Evolutionary conservation across 1,140 invertebrate genomes (phyloP).

Genomic region (Amyelois transitella): DNA sequence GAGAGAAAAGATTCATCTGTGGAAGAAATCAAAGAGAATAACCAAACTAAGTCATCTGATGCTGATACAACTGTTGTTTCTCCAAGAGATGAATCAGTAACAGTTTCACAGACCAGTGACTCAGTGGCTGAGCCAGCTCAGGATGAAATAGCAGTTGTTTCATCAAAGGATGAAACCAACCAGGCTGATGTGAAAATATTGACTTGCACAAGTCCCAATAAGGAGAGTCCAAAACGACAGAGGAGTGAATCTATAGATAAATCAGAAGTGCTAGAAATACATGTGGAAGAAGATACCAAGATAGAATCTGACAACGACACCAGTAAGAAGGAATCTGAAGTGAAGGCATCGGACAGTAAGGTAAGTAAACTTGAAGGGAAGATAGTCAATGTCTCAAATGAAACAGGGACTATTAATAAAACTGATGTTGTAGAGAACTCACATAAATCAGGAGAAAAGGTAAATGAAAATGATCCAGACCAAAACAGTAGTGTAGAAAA

Average conservation of each 20-base stretch:
- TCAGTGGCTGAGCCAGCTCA: constrained; percentile 11
- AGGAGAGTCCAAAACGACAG: constrained; percentile 18
- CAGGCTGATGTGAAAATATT: not conserved
- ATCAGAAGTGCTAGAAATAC: constrained; percentile 58
- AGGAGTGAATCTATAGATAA: constrained; percentile 44
- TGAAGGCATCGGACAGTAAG: constrained; percentile 27
- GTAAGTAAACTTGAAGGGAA: constrained; percentile 62
- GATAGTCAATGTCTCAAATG: constrained; percentile 35
- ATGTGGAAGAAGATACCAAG: constrained; percentile 56
- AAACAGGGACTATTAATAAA: constrained; percentile 48
- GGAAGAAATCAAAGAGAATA: constrained; percentile 9
- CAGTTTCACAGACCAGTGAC: constrained; percentile 11
- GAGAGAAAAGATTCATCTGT: constrained; percentile 16
- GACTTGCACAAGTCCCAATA: constrained; percentile 2
- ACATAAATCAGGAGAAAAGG: constrained; percentile 21
- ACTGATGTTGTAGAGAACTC: constrained; percentile 61
- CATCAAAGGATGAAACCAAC: constrained; percentile 8
- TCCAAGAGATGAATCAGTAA: constrained; percentile 18
- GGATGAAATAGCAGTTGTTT: constrained; percentile 15
- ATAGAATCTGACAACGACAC: constrained; percentile 44
- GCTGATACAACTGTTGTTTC: constrained; percentile 57
- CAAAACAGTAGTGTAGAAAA: constrained; percentile 9
- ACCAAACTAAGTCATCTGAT: constrained; percentile 28
- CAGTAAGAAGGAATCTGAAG: constrained; percentile 21
- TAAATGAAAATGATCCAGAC: constrained; percentile 10